phyloP scores from a whole-genome alignment of 2,888 invertebrate genomes.

The Euzetes globulus region DNA sequence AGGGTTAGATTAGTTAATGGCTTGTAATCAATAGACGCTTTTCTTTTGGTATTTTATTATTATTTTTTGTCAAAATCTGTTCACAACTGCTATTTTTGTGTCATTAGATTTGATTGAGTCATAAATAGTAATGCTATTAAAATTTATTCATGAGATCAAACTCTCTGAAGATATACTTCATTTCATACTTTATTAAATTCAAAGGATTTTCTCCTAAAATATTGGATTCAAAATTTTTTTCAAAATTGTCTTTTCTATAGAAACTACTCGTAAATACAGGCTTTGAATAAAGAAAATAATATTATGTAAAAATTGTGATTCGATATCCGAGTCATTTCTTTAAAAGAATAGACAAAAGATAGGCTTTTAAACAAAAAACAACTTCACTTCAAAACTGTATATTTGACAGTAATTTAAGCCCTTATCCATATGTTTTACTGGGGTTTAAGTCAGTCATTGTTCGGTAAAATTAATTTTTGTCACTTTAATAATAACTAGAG shows the following conservation, averaged over 20 bases:
- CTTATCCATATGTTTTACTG: too few species aligned
- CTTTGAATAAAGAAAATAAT: too few species aligned
- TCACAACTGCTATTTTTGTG: not conserved
- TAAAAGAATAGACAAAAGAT: too few species aligned
- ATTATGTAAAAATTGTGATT: too few species aligned
- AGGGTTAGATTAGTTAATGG: not conserved
- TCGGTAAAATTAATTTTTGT: too few species aligned
- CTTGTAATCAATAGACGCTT: not conserved
- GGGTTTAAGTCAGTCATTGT: too few species aligned
- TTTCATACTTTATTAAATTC: slow-evolving; percentile 7
- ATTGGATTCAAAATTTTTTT: not conserved
- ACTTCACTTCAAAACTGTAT: too few species aligned
- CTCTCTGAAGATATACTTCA: not conserved
- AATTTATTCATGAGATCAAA: slow-evolving; percentile 20
- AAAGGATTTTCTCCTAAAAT: not conserved
- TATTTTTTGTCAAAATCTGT: too few species aligned
- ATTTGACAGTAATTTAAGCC: too few species aligned
- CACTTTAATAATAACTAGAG: too few species aligned
- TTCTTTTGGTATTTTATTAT: not conserved
- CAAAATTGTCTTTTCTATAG: not conserved
- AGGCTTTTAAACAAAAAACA: too few species aligned
- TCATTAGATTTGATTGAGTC: not conserved
- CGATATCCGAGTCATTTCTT: too few species aligned
- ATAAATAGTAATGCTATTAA: slow-evolving; percentile 19
- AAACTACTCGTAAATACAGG: not conserved